A percentile compares a stretch with the other conserved stretches of the same genome.
Evolutionary conservation across 2,888 invertebrate species (phyloP).

Genomic region (Oligia latruncula): DNA sequence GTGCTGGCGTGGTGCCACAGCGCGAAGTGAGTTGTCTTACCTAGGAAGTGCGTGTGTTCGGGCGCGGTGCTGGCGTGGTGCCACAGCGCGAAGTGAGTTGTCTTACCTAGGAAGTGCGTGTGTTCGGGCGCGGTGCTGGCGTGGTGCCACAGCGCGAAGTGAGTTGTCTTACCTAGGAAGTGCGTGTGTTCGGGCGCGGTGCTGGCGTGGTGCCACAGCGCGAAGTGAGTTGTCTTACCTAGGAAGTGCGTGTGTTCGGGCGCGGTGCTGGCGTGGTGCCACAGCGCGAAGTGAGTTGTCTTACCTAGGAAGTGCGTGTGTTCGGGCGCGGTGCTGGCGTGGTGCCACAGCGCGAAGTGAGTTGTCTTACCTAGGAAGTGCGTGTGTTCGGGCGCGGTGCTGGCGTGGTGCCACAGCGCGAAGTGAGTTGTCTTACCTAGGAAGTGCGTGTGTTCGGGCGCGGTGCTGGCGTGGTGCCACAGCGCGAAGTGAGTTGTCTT

Average conservation of each 20-base stretch:
- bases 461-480: constrained; percentile 91
- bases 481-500: constrained; percentile 91
- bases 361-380: constrained; percentile 89
- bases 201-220: too few species aligned
- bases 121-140: too few species aligned
- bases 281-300: background rate
- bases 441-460: constrained; percentile 92
- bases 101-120: too few species aligned
- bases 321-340: constrained; percentile 91
- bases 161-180: too few species aligned
- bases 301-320: constrained; percentile 91
- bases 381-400: constrained; percentile 91
- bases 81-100: constrained; percentile 93
- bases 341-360: constrained; percentile 83
- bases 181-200: too few species aligned
- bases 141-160: too few species aligned
- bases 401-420: constrained; percentile 88
- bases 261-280: too few species aligned
- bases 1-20: constrained; percentile 92
- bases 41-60: constrained; percentile 91
- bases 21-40: too few species aligned
- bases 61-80: constrained; percentile 91
- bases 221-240: too few species aligned
- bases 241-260: too few species aligned
- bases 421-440: constrained; percentile 75